Conservation (phyloP, 2,797 vertebrate genomes). For the Agapornis canus region DNA sequence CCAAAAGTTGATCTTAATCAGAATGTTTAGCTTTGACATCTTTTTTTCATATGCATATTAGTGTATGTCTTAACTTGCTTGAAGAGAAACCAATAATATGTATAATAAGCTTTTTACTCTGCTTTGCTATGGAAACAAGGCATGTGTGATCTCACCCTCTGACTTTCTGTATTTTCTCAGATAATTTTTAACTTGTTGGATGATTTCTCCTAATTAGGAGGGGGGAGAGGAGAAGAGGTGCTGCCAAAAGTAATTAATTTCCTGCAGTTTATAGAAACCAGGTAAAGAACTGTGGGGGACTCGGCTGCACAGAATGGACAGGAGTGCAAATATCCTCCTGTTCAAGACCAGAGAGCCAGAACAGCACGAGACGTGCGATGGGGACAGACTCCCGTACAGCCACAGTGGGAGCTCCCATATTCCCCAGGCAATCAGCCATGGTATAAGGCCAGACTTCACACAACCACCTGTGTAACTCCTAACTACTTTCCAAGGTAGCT, state of each 20-base stretch:
- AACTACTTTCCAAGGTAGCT: neutral
- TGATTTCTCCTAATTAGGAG: conserved; percentile 32
- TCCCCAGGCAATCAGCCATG: accelerated
- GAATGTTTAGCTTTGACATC: conserved; percentile 23
- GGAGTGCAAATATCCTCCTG: neutral
- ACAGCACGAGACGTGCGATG: accelerated
- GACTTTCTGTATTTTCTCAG: conserved; percentile 43
- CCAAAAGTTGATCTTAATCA: neutral
- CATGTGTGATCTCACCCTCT: conserved; percentile 37
- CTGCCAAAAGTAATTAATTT: neutral
- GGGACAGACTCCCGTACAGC: accelerated
- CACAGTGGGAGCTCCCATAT: accelerated
- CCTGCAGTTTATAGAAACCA: neutral
- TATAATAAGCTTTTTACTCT: conserved; percentile 43
- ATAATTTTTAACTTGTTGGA: conserved; percentile 54
- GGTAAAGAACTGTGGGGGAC: neutral
- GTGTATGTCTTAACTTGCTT: conserved; percentile 55
- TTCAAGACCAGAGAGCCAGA: accelerated
- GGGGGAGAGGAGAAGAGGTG: neutral
- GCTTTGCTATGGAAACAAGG: conserved; percentile 69
- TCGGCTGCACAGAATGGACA: accelerated
- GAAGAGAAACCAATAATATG: conserved; percentile 28
- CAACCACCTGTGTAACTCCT: accelerated
- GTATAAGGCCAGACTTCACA: neutral
- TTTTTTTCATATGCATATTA: conserved; percentile 53